Conservation (phyloP, 2,888 invertebrate species). For the Troides helena region DNA sequence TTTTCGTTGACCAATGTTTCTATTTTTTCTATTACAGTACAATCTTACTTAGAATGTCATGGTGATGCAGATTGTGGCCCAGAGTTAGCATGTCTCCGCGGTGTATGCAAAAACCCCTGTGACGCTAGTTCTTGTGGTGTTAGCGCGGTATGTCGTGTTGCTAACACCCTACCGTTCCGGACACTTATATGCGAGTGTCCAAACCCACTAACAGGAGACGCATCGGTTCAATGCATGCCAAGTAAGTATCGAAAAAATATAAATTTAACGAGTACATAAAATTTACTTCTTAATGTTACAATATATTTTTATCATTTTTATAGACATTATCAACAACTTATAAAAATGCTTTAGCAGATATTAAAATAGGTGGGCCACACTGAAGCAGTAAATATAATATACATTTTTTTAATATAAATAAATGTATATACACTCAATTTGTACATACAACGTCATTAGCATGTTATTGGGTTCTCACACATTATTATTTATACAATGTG, state of each 20-base stretch:
- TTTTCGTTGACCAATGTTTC: not conserved
- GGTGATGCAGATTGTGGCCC: constrained; percentile 92
- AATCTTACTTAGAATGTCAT: constrained; percentile 83
- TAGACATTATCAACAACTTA: not conserved
- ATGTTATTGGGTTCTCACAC: not conserved
- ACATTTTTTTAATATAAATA: not conserved
- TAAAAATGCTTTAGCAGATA: not conserved
- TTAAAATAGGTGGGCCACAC: constrained; percentile 1
- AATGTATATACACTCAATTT: constrained; percentile 19
- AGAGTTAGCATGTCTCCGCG: constrained; percentile 89
- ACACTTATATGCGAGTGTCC: constrained; percentile 94
- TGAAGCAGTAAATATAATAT: not conserved
- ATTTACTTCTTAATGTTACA: not conserved
- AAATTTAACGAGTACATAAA: not conserved
- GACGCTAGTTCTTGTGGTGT: constrained; percentile 87
- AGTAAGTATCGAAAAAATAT: constrained; percentile 78
- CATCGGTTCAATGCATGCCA: constrained; percentile 89
- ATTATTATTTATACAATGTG: not conserved
- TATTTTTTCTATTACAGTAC: constrained; percentile 49
- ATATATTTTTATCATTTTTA: constrained; percentile 7
- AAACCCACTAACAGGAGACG: constrained; percentile 91
- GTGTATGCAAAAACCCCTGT: constrained; percentile 90
- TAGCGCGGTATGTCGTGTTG: constrained; percentile 90
- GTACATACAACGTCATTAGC: constrained; percentile 11
- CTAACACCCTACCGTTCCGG: constrained; percentile 91